Evolutionary conservation across 2,888 invertebrate genomes (phyloP).

Genomic region (Galerucella calmariensis): DNA sequence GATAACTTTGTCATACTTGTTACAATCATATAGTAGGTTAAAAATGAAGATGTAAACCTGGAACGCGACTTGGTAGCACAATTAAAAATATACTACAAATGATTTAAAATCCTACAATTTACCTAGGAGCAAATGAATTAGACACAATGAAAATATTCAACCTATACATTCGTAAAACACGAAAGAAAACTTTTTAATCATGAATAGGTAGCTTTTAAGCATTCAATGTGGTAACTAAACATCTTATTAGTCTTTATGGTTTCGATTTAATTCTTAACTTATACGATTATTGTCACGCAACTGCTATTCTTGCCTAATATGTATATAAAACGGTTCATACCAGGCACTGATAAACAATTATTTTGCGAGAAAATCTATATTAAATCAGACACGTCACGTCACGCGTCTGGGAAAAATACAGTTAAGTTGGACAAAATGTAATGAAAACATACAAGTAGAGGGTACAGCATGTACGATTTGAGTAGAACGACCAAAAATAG

Average conservation of each 20-base stretch:
- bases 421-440: not conserved
- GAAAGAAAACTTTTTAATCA: constrained; percentile 7
- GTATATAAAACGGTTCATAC: constrained; percentile 30
- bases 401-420: not conserved
- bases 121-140: too few species aligned
- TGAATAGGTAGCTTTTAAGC: constrained; percentile 17
- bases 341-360: constrained; percentile 28
- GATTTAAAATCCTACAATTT: too few species aligned
- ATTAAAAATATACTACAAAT: too few species aligned
- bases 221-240: constrained; percentile 35
- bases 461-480: too few species aligned
- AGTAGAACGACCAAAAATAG: too few species aligned
- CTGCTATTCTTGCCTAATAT: constrained; percentile 34
- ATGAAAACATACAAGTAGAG: not conserved
- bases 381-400: not conserved
- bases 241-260: constrained; percentile 47
- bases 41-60: too few species aligned
- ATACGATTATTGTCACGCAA: constrained; percentile 44
- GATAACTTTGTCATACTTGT: too few species aligned
- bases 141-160: too few species aligned
- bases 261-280: constrained; percentile 40
- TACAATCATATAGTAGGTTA: too few species aligned
- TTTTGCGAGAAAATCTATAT: constrained; percentile 10
- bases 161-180: constrained; percentile 7
- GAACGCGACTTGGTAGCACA: too few species aligned